These are phyloP conservation scores for Tanytarsus gracilentus DNA, from an alignment of 2,888 invertebrate genomes.

Conservation along the genomic window DNA sequence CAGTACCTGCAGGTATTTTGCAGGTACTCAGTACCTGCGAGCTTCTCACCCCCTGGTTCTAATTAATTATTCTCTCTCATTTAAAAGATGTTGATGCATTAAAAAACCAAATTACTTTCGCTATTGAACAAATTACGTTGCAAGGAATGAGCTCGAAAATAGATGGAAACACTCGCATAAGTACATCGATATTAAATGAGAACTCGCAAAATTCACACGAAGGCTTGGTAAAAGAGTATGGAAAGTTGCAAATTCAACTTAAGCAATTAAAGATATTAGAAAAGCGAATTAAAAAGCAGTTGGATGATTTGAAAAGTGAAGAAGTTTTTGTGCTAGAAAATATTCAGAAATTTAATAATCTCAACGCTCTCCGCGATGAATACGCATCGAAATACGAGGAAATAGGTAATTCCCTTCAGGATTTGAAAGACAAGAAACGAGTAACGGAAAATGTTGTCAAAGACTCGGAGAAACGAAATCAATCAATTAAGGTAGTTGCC, in stretches of 20 bases:
- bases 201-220: constrained; percentile 31
- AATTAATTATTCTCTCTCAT: no score
- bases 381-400: constrained; percentile 32
- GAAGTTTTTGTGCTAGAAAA: constrained; percentile 31
- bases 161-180: constrained; percentile 28
- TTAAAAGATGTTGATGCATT: constrained; percentile 32
- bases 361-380: constrained; percentile 31
- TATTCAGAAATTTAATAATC: constrained; percentile 32
- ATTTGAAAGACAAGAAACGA: constrained; percentile 32
- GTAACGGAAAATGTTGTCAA: constrained; percentile 32
- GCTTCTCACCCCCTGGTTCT: no score
- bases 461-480: constrained; percentile 31
- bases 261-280: constrained; percentile 34
- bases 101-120: constrained; percentile 33
- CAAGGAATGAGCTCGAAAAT: constrained; percentile 32
- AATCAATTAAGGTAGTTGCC: constrained; percentile 32
- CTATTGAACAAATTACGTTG: constrained; percentile 33
- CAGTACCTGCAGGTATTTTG: no score
- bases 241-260: constrained; percentile 32
- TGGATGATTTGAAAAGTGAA: constrained; percentile 30
- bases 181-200: constrained; percentile 30
- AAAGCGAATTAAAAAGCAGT: constrained; percentile 31
- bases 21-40: no score
- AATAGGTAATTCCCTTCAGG: constrained; percentile 31
- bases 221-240: constrained; percentile 33